Evolutionary conservation across 2,888 invertebrate species (phyloP).

Genomic region (Laspeyria flexula): DNA sequence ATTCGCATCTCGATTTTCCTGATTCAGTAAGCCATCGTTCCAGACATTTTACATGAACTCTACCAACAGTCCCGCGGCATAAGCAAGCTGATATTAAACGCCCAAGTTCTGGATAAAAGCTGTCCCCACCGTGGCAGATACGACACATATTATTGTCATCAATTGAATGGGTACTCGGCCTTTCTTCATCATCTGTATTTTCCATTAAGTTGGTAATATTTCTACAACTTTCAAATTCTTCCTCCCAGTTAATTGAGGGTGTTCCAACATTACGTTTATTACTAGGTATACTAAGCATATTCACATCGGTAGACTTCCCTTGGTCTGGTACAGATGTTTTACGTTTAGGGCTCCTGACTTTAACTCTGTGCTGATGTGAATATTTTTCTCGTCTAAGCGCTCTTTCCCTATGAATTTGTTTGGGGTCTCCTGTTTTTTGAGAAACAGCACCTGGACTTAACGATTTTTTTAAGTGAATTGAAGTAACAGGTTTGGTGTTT

Average conservation of each 20-base stretch:
- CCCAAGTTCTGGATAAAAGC: conserved; percentile 64
- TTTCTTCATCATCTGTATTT: conserved; percentile 50
- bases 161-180: conserved; percentile 63
- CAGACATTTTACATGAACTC: conserved; percentile 90
- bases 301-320: conserved; percentile 38
- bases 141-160: conserved; percentile 81
- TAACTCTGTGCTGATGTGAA: conserved; percentile 65
- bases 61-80: conserved; percentile 89
- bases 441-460: conserved; percentile 20
- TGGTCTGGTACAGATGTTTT: conserved; percentile 47
- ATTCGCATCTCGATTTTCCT: conserved; percentile 89
- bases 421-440: conserved; percentile 27
- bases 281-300: neutral
- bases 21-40: conserved; percentile 92
- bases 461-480: conserved; percentile 16
- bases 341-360: conserved; percentile 74
- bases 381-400: conserved; percentile 55
- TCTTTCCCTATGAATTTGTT: conserved; percentile 40
- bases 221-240: conserved; percentile 48
- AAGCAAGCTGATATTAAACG: conserved; percentile 76
- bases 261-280: conserved; percentile 46
- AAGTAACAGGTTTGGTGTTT: conserved; percentile 17
- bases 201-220: conserved; percentile 33
- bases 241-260: conserved; percentile 54
- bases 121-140: conserved; percentile 78